Evolutionary conservation across 2,113 vertebrate genomes (phyloP).

Genomic region (Callorhinus ursinus): DNA sequence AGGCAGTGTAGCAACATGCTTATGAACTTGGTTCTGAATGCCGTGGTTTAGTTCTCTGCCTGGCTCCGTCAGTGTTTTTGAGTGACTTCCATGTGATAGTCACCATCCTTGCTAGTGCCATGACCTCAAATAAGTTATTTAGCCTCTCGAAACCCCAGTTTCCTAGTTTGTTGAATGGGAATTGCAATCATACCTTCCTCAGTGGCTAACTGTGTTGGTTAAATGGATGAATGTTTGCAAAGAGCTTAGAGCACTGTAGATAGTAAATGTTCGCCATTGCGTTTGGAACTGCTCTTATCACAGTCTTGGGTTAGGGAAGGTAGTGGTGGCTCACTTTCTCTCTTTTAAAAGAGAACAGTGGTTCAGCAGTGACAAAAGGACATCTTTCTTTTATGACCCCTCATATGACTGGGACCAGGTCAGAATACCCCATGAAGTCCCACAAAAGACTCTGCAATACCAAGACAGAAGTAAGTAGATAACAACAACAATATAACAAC

Average conservation of each 20-base stretch:
- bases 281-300: not conserved
- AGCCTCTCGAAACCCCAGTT: not conserved
- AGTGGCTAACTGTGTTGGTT: not conserved
- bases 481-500: not conserved
- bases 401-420: not conserved
- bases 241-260: not conserved
- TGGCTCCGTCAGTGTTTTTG: not conserved
- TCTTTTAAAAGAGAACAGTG: not conserved
- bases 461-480: not conserved
- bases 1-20: not conserved
- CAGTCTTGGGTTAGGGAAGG: not conserved
- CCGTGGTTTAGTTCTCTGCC: not conserved
- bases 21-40: not conserved
- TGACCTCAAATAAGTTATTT: not conserved
- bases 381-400: not conserved
- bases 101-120: not conserved
- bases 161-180: not conserved
- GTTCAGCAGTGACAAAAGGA: not conserved
- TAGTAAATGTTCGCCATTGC: not conserved
- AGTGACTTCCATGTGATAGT: not conserved
- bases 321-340: not conserved
- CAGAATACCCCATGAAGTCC: not conserved
- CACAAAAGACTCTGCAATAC: not conserved
- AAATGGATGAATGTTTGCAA: not conserved
- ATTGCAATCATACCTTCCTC: not conserved